Evolutionary conservation across 2,797 vertebrate species (phyloP).

Genomic region (Enteromius unitaeniatus): DNA sequence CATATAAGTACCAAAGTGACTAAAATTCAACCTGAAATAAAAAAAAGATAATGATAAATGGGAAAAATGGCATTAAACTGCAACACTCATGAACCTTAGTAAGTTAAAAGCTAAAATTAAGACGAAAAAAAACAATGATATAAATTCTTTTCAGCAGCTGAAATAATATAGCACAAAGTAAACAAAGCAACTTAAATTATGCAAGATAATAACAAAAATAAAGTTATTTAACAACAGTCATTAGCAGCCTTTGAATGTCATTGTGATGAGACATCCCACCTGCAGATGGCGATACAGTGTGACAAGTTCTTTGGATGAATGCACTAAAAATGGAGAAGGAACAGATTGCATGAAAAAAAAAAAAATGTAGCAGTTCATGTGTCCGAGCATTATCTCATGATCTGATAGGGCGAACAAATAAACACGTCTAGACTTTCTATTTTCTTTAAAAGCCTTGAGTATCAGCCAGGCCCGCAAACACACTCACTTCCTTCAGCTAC

Average conservation of each 20-base stretch:
- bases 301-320: not conserved
- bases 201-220: not conserved
- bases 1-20: not conserved
- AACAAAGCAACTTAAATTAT: not conserved
- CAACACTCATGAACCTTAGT: not conserved
- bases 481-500: slow-evolving; percentile 4
- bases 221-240: not conserved
- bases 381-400: slow-evolving; percentile 34
- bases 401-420: slow-evolving; percentile 38
- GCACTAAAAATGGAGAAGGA: not conserved
- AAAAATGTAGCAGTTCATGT: not conserved
- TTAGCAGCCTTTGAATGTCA: not conserved
- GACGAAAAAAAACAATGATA: not conserved
- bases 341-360: not conserved
- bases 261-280: slow-evolving; percentile 3
- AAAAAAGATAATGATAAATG: not conserved
- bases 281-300: not conserved
- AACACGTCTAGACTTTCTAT: slow-evolving; percentile 47
- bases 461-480: slow-evolving; percentile 29
- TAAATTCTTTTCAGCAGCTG: not conserved
- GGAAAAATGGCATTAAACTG: too few species aligned
- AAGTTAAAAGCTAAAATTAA: not conserved
- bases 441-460: slow-evolving; percentile 24
- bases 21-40: not conserved
- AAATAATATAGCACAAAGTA: not conserved